Evolutionary conservation across 2,113 vertebrate species (phyloP), one percentile per base, ranked within the genome.

Genomic region (Anseranas semipalmata): DNA sequence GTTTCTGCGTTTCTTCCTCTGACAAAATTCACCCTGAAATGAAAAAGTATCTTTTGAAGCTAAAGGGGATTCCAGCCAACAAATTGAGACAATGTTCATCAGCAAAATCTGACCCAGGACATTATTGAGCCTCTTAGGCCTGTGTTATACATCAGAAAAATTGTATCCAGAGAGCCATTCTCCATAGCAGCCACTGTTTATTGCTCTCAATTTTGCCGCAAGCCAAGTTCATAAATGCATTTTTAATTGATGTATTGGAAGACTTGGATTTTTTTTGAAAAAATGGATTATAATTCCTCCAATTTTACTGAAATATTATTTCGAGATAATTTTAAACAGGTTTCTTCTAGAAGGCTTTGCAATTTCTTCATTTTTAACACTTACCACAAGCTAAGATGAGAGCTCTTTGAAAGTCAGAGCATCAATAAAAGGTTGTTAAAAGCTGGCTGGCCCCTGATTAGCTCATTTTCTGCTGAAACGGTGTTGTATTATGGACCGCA

Each of bases 241-340:
- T 95, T 92, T 93, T 92, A 93, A 90, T 80, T 81, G 86, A 55
- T 18, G 30, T 88, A 90, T 93, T 77, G 65, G 72, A 88, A 90
- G 76, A 74, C 39, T 60, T 46, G 10, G 53, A 85, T 9, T 3
- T 48, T 67, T 66, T 59, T 30, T 0, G 0, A 2, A 18, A 14
- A 75, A n/a, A 28, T 43, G 4, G 52, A 28, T 41, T 66, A 10
- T 32, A 37, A 63, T 95, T 77, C 78, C 65, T 92, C 84, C 72
- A 59, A 10, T 84, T 71, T 86, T 43, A 9, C 16, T 81, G 72
- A 83, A 86, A 80, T 92, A 66, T 55, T 90, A 77, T 55, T 80
- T 90, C 20, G 41, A 74, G 55, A 53, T 55, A 2, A 39, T 90
- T 90, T 92, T 46, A 78, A 92, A 93, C 12, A 53, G 32, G 7